Base-by-base conservation (phyloP, 2,888 invertebrate genomes). In the Hetaerina titia region DNA sequence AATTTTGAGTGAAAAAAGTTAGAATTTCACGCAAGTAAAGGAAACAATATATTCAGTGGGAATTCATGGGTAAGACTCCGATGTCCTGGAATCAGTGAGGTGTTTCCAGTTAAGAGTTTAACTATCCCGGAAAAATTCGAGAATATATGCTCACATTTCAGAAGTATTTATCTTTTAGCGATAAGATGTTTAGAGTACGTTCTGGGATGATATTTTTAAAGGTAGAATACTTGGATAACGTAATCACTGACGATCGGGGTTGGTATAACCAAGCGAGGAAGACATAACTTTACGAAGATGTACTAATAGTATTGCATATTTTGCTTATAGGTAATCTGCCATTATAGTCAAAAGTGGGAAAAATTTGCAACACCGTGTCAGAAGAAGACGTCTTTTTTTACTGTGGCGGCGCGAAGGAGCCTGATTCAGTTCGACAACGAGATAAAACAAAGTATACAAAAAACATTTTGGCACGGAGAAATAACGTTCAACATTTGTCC, bases 401-500 rank as follows among this genome's bases (percentile, higher is more conserved):
- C 31, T 74, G 31, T 25, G 11, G 81, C 9, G 19, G 15, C 2
- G 11, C 31, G 69, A 13, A 2, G 22, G 11, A 81, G 13, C 13
- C 31, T 81, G 9, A 31, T 31, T 31, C 11, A 31, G 11, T 31
- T 31, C 8, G 13, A 31, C 6, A 11, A n/a, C 2, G 81, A 31
- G 31, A 25, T 31, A 81, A 45, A 81, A 13, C 25, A 13, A 4
- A 81, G 22, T 31, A 7, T 69, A 11, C n/a, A 81, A 15, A 81
- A 81, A 81, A 31, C 31, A 81, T 81, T 81, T 81, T 81, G 81
- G 81, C 81, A 81, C 81, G 81, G 81, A 81, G 81, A 25, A 81
- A n/a, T 81, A 81, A 81, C 81, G 31, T 90, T 63, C 90, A 31
- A 45, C 45, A 45, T 31, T 31, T 31, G 63, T 31, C 25, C 63